Percentiles rank a stretch among this genome's conserved stretches.
Evolutionary conservation across 2,797 vertebrate species (phyloP).

Genomic region (Macrochelys suwanniensis): DNA sequence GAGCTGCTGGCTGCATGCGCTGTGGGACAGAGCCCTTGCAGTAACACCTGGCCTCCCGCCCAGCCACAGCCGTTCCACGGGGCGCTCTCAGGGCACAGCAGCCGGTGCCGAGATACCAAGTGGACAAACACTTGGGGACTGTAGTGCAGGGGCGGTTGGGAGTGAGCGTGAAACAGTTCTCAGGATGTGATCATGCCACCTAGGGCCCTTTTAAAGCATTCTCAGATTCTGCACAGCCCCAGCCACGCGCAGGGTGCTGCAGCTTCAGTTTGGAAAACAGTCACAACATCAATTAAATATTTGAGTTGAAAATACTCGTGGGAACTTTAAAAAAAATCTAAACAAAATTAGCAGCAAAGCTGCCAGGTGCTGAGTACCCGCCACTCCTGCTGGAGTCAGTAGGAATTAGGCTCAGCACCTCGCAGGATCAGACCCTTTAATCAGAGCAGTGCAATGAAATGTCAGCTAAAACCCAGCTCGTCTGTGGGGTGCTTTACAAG

Average conservation of each 20-base stretch:
- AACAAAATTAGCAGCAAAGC: rapidly evolving
- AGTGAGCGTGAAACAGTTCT: not conserved
- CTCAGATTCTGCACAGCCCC: not conserved
- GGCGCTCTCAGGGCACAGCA: no score
- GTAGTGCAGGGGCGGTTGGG: not conserved
- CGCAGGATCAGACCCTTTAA: not conserved
- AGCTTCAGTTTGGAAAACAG: not conserved
- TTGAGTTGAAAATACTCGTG: not conserved
- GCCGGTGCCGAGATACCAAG: not conserved
- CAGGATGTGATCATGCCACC: not conserved
- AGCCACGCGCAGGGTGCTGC: not conserved
- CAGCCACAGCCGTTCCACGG: not conserved
- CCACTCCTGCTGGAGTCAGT: no score
- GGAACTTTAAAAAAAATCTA: not conserved
- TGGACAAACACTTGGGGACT: not conserved
- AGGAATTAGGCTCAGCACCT: rapidly evolving
- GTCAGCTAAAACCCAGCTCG: rapidly evolving
- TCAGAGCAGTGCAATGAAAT: rapidly evolving
- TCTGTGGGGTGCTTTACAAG: not conserved
- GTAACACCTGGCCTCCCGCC: not conserved
- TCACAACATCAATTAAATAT: not conserved
- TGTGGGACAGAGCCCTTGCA: not conserved
- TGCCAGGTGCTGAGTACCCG: not conserved
- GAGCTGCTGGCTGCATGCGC: not conserved
- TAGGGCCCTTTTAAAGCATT: no score